Conservation (phyloP, 2,797 vertebrate genomes). For the Muscicapa striata region DNA sequence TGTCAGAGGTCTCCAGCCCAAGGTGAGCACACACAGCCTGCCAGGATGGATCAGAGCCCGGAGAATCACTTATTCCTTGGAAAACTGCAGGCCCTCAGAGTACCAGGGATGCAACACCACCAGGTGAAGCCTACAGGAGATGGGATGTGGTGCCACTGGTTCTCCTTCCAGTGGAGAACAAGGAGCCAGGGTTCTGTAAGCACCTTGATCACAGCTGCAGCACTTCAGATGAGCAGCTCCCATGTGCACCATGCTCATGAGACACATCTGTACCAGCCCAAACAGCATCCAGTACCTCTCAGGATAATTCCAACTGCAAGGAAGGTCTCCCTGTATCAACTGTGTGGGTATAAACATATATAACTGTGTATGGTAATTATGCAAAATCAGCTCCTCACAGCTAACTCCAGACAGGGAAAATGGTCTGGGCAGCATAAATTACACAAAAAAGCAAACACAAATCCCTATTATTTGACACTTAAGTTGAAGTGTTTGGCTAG, state of each 20-base stretch:
- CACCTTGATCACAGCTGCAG: background rate
- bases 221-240: background rate
- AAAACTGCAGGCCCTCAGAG: background rate
- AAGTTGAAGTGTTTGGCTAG: background rate
- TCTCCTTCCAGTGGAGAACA: background rate
- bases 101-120: accelerated
- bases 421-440: background rate
- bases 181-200: background rate
- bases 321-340: background rate
- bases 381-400: background rate
- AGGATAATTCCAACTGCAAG: background rate
- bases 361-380: background rate
- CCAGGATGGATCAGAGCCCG: background rate
- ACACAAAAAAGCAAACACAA: background rate
- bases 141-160: accelerated
- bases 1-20: background rate
- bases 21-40: accelerated
- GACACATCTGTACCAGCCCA: background rate
- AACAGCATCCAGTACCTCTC: background rate
- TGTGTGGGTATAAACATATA: background rate
- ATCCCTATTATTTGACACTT: background rate
- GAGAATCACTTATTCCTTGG: background rate
- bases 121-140: background rate
- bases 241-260: accelerated
- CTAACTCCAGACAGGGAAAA: background rate